A percentile compares a stretch with the other conserved stretches of the same genome.
Evolutionary conservation across 1,140 invertebrate species (phyloP).

Genomic region (Leptopilina boulardi): DNA sequence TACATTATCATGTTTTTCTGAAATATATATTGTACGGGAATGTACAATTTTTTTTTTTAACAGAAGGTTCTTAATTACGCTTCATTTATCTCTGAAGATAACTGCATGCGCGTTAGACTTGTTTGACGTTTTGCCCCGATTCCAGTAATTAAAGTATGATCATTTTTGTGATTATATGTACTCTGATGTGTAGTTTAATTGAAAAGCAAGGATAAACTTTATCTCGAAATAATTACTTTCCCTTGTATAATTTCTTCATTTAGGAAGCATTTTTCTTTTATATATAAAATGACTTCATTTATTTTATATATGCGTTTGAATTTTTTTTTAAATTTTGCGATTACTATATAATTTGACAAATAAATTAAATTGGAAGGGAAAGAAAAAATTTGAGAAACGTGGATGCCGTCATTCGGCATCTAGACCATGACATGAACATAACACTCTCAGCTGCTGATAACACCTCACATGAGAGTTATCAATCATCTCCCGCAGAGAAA

Average conservation of each 20-base stretch:
- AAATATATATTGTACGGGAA: conserved; percentile 21
- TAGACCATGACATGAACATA: conserved; percentile 36
- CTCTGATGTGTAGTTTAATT: conserved; percentile 10
- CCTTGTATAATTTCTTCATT: not conserved
- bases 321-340: not conserved
- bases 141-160: conserved; percentile 19
- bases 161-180: not conserved
- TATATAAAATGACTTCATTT: no score
- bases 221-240: conserved; percentile 1
- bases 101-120: not conserved
- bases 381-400: not conserved
- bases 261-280: not conserved
- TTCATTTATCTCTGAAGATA: conserved; percentile 12
- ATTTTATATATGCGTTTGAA: no score
- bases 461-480: conserved; percentile 52
- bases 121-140: conserved; percentile 1
- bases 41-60: not conserved
- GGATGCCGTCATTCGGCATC: not conserved
- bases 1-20: conserved; percentile 13
- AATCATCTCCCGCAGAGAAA: conserved; percentile 50
- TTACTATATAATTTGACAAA: not conserved
- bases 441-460: conserved; percentile 50
- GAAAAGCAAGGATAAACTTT: conserved; percentile 13
- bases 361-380: not conserved
- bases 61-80: not conserved